A percentile compares a stretch with the other conserved stretches of the same genome.
phyloP scores from a whole-genome alignment of 2,888 invertebrate genomes.

The Bombylius major region DNA sequence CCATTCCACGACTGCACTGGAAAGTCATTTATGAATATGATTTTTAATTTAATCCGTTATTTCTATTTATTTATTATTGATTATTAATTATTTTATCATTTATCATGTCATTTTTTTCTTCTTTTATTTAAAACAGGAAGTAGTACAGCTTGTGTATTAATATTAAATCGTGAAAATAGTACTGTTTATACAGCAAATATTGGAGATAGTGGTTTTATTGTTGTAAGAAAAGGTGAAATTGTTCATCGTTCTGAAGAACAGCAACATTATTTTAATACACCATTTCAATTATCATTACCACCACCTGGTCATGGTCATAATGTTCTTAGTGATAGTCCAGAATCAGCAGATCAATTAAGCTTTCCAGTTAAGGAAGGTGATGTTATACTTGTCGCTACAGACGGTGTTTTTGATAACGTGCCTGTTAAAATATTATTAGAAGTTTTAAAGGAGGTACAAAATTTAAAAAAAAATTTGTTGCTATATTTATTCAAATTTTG shows the following conservation, averaged over 20 bases:
- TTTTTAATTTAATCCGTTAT: too few species aligned
- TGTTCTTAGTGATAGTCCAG: slow-evolving; percentile 87
- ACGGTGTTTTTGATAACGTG: slow-evolving; percentile 97
- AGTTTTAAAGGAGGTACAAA: slow-evolving; percentile 57
- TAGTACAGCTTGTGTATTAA: slow-evolving; percentile 94
- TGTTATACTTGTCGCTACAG: slow-evolving; percentile 89
- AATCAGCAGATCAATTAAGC: slow-evolving; percentile 78
- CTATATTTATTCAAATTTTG: neutral
- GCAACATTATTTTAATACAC: slow-evolving; percentile 98
- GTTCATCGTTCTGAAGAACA: slow-evolving; percentile 92
- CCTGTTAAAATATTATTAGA: slow-evolving; percentile 81
- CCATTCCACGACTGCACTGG: too few species aligned
- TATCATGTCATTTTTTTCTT: neutral
- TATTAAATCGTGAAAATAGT: slow-evolving; percentile 78
- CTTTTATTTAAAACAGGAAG: slow-evolving; percentile 51
- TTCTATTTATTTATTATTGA: too few species aligned
- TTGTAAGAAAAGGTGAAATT: slow-evolving; percentile 73
- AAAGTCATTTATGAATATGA: too few species aligned
- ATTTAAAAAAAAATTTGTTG: neutral
- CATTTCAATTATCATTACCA: slow-evolving; percentile 89
- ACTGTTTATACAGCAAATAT: slow-evolving; percentile 93
- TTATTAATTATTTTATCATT: neutral
- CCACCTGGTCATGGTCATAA: slow-evolving; percentile 79
- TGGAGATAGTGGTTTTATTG: slow-evolving; percentile 97
- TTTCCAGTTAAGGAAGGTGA: slow-evolving; percentile 84